Conservation (phyloP, 2,888 invertebrate species). For the Apamea monoglypha region DNA sequence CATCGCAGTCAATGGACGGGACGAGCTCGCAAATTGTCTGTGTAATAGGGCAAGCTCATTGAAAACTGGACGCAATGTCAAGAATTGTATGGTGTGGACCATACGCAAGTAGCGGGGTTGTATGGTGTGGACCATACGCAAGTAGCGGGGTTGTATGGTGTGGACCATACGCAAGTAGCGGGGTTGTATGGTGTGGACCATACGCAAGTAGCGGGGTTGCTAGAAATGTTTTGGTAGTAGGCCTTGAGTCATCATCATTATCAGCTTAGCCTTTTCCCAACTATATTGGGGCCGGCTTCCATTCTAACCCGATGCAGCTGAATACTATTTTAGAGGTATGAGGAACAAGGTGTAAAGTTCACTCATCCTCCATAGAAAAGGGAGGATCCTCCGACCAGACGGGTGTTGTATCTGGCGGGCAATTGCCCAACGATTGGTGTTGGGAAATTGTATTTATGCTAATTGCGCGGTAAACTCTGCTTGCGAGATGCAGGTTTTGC, state of each 20-base stretch:
- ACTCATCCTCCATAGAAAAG: too few relatives aligned
- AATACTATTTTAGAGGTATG: too few relatives aligned
- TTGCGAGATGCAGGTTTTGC: too few relatives aligned
- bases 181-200: neutral
- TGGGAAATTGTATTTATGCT: too few relatives aligned
- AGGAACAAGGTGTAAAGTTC: too few relatives aligned
- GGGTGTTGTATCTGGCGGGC: too few relatives aligned
- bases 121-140: too few relatives aligned
- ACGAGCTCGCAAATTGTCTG: constrained; percentile 58
- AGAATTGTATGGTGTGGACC: constrained; percentile 43
- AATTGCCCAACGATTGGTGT: too few relatives aligned
- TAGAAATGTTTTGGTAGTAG: neutral
- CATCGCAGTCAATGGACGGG: constrained; percentile 51
- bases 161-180: neutral
- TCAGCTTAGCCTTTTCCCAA: neutral
- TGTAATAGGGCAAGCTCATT: constrained; percentile 64
- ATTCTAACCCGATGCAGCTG: neutral
- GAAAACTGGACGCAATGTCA: constrained; percentile 72
- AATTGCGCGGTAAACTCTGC: too few relatives aligned
- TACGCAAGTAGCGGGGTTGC: neutral
- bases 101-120: neutral
- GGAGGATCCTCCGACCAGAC: too few relatives aligned
- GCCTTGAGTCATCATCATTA: neutral
- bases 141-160: neutral
- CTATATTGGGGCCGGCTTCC: neutral